Evolutionary conservation across 53 echinoderm and acorn worm species (phyloP), one percentile per base, ranked within the genome.

Genomic region (Echinarachnius parma): DNA sequence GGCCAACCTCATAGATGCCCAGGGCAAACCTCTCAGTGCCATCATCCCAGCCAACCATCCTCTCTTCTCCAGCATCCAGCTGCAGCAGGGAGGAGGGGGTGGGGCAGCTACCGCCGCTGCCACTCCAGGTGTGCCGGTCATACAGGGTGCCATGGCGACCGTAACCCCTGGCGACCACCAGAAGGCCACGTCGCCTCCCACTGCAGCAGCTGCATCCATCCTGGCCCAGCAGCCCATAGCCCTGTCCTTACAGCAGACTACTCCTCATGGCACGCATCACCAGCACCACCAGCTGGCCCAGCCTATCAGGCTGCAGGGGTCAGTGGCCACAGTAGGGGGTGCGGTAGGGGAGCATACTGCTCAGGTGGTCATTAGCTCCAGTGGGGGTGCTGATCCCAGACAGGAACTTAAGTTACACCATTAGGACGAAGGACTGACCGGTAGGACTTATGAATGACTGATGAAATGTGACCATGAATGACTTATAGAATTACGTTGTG

Each of bases 1-100:
- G 71, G 86, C 93, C 18, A 93, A 83, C 64, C 80, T 93, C 25
- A 86, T 93, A 18, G 89, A 86, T 42, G 66, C 83, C 34, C 89
- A 86, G 59, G 93, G 93, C 64, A 89, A 89, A 56, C 77, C 81
- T 1, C 20, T 93, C 34, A 84, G 84, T 31, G 79, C 92, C 29
- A 62, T 88, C 22, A 61, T 89, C 36, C 89, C 81, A 19, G 74
- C 74, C 57, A 83, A 80, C 69, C 92, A 77, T 59, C 86, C 66
- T 34, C 71, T 92, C 78, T 78, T 92, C 61, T 80, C 86, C 21
- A 66, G 80, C 53, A 79, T 92, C 56, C 86, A 87, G 63, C 64
- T 87, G 57, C 92, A 87, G 67, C 86, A 79, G 35, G 83, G 81
- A 0, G 80, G 76, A 60, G 47, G 70, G 0, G 59, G 74, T 20